phyloP scores from a whole-genome alignment of 2,113 vertebrate species.

The Antigone vipio region DNA sequence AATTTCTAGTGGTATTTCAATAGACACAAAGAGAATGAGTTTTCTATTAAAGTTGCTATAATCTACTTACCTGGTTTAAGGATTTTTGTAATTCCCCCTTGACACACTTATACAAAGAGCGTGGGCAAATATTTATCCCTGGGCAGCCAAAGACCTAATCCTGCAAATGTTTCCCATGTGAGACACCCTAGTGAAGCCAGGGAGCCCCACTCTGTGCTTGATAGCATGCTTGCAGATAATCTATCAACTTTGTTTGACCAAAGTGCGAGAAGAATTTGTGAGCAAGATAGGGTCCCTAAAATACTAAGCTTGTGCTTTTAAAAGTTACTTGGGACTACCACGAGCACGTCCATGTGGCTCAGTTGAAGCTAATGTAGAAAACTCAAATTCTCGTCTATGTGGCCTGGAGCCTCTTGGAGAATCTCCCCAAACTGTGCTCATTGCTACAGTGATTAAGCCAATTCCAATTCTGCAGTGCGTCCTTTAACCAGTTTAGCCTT shows the following conservation, averaged over 20 bases:
- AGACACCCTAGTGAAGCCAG: background rate
- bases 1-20: background rate
- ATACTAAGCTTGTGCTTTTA: background rate
- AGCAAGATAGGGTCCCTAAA: background rate
- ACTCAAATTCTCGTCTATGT: fast-evolving
- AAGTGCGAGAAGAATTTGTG: background rate
- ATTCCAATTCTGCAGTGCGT: background rate
- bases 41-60: background rate
- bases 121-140: background rate
- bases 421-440: background rate
- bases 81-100: background rate
- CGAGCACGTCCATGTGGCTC: fast-evolving
- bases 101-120: background rate
- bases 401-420: background rate
- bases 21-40: background rate
- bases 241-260: background rate
- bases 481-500: background rate
- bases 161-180: background rate
- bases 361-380: background rate
- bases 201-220: background rate
- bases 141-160: background rate
- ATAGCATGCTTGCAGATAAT: background rate
- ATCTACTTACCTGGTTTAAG: background rate
- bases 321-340: background rate
- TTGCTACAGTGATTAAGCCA: background rate